These are phyloP conservation scores for Hylaeus anthracinus DNA, from an alignment of 1,140 invertebrate genomes.

Conservation along the genomic window DNA sequence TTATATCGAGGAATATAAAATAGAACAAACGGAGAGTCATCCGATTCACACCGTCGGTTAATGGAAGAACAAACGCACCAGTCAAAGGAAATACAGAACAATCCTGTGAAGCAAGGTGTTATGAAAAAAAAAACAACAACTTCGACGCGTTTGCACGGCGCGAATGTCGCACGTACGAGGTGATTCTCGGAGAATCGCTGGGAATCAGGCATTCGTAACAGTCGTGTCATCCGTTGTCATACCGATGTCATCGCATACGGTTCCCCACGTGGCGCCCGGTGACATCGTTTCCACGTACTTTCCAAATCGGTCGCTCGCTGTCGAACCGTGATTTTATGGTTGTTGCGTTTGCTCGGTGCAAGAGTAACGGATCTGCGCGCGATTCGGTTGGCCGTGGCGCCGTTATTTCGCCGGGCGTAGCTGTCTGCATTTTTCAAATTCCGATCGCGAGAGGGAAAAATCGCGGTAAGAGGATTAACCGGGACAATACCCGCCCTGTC, in stretches of 20 bases:
- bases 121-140: neutral
- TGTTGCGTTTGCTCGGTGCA: constrained; percentile 12
- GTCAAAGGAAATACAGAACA: neutral
- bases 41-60: neutral
- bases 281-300: constrained; percentile 31
- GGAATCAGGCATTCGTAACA: neutral
- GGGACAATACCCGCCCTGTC: neutral
- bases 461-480: constrained; percentile 20
- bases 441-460: constrained; percentile 10
- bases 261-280: neutral
- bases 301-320: constrained; percentile 13
- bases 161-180: neutral
- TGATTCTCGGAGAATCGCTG: neutral
- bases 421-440: constrained; percentile 52
- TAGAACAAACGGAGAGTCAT: neutral
- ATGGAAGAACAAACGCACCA: neutral
- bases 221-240: constrained; percentile 6
- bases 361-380: constrained; percentile 56
- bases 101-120: neutral
- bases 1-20: too few species aligned
- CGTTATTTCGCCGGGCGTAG: constrained; percentile 41
- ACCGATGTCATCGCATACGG: neutral
- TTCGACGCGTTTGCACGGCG: neutral
- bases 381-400: constrained; percentile 45
- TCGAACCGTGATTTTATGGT: neutral